Percentiles rank a stretch among this genome's conserved stretches.
phyloP scores from a whole-genome alignment of 1,140 invertebrate species.

The Cyclargus thomasi region DNA sequence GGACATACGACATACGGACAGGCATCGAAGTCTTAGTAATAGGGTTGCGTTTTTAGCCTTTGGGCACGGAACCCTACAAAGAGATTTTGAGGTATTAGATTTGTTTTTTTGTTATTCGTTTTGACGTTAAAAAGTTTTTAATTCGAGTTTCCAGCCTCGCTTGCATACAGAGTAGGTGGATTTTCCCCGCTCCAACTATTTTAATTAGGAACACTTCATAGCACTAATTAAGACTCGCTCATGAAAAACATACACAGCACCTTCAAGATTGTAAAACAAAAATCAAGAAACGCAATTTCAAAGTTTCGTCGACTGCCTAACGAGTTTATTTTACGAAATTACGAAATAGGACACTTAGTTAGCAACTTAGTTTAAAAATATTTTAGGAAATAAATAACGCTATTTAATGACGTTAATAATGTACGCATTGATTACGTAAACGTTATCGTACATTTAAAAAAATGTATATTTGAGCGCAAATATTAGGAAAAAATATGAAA shows the following conservation, averaged over 20 bases:
- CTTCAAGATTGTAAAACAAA: constrained; percentile 2
- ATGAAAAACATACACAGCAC: constrained; percentile 4
- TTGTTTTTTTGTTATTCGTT: constrained; percentile 2
- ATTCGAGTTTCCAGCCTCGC: background rate
- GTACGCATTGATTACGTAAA: too few species aligned
- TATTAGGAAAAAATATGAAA: background rate
- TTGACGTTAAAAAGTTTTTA: background rate
- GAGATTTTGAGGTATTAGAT: background rate
- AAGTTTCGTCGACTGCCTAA: constrained; percentile 4
- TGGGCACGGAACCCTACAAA: too few species aligned
- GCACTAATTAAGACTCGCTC: background rate
- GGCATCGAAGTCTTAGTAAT: too few species aligned
- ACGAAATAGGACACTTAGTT: background rate
- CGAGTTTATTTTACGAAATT: background rate
- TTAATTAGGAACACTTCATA: background rate
- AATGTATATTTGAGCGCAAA: background rate
- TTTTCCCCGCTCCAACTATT: background rate
- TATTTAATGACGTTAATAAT: background rate
- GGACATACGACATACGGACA: too few species aligned
- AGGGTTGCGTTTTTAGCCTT: too few species aligned
- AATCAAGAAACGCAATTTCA: constrained; percentile 9
- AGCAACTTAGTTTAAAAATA: background rate
- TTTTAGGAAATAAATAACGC: background rate
- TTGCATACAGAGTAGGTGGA: background rate
- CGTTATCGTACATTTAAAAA: background rate